Conservation (phyloP, 1,140 invertebrate species). For the Aphelenchoides besseyi region DNA sequence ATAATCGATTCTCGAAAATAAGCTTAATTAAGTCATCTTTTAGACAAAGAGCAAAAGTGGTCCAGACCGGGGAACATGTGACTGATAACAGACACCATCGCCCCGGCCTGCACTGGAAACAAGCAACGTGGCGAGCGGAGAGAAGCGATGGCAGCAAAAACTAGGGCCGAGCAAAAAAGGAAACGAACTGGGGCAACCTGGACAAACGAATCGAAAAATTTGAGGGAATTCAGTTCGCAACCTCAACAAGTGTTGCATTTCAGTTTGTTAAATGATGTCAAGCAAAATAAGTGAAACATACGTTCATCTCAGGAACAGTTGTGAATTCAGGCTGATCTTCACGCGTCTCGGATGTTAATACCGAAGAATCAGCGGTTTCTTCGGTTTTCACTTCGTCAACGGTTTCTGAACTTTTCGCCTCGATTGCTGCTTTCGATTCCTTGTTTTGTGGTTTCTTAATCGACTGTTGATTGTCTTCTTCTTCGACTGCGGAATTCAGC, state of each 20-base stretch:
- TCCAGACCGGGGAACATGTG: conserved; percentile 2
- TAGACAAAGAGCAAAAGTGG: neutral
- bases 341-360: too few relatives aligned
- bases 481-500: neutral
- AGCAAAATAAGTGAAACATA: neutral
- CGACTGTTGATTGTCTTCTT: neutral
- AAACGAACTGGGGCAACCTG: neutral
- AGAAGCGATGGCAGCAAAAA: neutral
- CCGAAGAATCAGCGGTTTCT: neutral
- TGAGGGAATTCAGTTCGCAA: neutral
- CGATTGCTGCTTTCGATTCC: neutral
- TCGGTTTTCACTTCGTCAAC: neutral
- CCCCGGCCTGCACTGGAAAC: conserved; percentile 2
- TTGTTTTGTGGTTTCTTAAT: neutral
- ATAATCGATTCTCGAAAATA: neutral
- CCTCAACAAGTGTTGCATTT: neutral
- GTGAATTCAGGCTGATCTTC: too few relatives aligned
- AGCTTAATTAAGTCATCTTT: conserved; percentile 1
- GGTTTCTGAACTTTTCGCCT: neutral
- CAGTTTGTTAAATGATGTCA: neutral
- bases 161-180: neutral
- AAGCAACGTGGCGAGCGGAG: neutral
- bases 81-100: neutral
- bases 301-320: neutral
- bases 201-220: neutral